These are phyloP conservation scores for Engraulis encrasicolus DNA, from an alignment of 2,113 vertebrate genomes.

Conservation along the genomic window DNA sequence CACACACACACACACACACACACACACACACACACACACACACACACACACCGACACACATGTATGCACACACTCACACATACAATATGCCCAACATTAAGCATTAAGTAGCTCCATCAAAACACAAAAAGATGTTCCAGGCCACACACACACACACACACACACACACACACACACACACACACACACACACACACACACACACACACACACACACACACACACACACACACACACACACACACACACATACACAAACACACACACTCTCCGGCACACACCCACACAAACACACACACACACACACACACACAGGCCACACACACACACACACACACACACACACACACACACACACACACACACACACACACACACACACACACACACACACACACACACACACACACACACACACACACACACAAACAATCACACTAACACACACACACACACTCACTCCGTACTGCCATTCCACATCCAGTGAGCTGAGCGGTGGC, in stretches of 20 bases:
- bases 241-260: background rate
- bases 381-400: background rate
- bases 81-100: background rate
- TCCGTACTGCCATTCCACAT: background rate
- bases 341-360: background rate
- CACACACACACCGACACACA: background rate
- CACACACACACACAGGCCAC: conserved; percentile 2
- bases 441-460: conserved; percentile 9
- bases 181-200: background rate
- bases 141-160: background rate
- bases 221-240: background rate
- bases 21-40: background rate
- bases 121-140: background rate
- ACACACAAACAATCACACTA: too few relatives aligned
- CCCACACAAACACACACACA: background rate
- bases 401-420: background rate
- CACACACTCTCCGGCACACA: background rate
- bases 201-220: background rate
- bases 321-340: background rate
- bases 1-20: background rate
- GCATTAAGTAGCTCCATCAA: background rate
- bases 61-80: background rate
- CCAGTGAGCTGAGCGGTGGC: too few relatives aligned
- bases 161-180: background rate
- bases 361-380: background rate